Base-by-base conservation (phyloP, 2,797 vertebrate species). In the Ibycter americanus region DNA sequence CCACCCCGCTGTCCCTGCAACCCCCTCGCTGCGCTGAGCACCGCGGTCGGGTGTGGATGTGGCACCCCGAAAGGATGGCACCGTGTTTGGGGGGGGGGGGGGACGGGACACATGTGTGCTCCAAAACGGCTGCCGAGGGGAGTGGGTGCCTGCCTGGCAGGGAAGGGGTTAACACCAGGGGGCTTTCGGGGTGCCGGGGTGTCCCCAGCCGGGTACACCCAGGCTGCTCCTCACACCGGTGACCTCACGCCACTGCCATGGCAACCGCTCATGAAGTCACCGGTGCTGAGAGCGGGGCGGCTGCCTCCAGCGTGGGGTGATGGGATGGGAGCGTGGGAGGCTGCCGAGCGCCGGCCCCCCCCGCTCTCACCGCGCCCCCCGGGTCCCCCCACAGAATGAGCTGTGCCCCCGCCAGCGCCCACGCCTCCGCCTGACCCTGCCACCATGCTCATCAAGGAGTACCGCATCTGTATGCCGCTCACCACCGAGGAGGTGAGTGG, bases 401-500 rank as follows among this genome's bases (percentile, higher is more conserved):
- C 85, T 21, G 52, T 12, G 59, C 27, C 79, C 56, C 74, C 15
- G 15, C 23, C 89, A 63, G 80, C 34, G 76, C 83, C 98, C 4
- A 58, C 52, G 16, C 78, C 87, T 70, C 62, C 25, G 31, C 73
- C 77, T 78, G 76, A 93, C 93, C 91, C 34, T 7, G 47, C 5
- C 96, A 71, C 89, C 97, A 99, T 99, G 99, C 98, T 99, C 98
- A 92, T 99, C 97, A 99, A 99, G 98, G 99, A 99, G 97, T 99
- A 99, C 97, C 98, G 99, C 94, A 98, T 99, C 97, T 99, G 99
- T 84, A 99, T 99, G 99, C 99, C 99, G 9, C 98, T 99, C 92
- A 99, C 99, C 83, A 99, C 99, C 36, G 99, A 99, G 27, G 99
- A 99, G 99, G 99, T 99, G 98, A 99, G 98, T 68, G 34, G 21